phyloP scores from a whole-genome alignment of 2,888 invertebrate genomes.

The Heliconius sara region DNA sequence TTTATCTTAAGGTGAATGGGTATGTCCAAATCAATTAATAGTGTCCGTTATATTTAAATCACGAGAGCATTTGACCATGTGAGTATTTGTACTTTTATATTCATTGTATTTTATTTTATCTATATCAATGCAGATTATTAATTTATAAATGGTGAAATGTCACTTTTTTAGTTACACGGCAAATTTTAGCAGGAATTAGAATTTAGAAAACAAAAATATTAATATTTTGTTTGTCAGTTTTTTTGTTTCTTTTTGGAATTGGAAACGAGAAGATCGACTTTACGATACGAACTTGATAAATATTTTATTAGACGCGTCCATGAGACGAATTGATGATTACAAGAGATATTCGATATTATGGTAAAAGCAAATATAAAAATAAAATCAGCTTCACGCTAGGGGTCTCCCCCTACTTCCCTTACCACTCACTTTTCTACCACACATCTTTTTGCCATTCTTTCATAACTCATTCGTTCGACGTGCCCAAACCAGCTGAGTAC shows the following conservation, averaged over 20 bases:
- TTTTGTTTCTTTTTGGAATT: background rate
- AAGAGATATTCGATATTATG: background rate
- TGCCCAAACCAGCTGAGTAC: no score
- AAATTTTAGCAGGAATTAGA: background rate
- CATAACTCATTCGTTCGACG: no score
- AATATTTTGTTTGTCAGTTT: background rate
- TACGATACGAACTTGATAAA: background rate
- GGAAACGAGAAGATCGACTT: background rate
- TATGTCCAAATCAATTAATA: slow-evolving; percentile 4
- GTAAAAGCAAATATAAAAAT: no score
- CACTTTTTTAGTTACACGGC: background rate
- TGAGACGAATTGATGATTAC: slow-evolving; percentile 4
- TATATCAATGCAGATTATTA: background rate
- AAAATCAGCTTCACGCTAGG: no score
- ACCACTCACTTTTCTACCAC: no score
- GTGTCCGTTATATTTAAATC: slow-evolving; percentile 22
- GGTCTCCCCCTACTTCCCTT: no score
- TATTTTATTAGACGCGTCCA: background rate
- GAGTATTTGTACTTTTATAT: background rate
- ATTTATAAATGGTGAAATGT: background rate
- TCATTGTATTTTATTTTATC: background rate
- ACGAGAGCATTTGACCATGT: background rate
- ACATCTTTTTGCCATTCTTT: no score
- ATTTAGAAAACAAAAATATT: background rate
- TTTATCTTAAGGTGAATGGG: slow-evolving; percentile 35